Percentiles rank a stretch among this genome's conserved stretches.
Evolutionary conservation across 2,888 invertebrate species (phyloP).

Genomic region (Arctia plantaginis): DNA sequence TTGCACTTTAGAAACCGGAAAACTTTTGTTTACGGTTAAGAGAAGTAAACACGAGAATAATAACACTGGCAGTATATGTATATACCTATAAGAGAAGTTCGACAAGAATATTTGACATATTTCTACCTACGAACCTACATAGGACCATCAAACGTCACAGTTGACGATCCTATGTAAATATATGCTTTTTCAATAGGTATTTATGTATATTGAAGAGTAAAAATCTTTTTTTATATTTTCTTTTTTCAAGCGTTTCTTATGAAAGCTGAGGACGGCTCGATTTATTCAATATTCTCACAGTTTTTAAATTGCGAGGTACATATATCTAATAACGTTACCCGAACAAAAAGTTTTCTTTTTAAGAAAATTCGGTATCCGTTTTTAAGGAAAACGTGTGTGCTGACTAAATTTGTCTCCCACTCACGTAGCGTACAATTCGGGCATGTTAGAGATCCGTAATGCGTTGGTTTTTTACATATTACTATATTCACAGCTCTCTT

Average conservation of each 20-base stretch:
- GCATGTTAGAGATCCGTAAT: slow-evolving; percentile 70
- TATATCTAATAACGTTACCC: slow-evolving; percentile 30
- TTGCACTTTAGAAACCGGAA: slow-evolving; percentile 20
- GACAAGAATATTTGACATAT: slow-evolving; percentile 47
- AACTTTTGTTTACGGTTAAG: slow-evolving; percentile 15
- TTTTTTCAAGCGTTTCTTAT: slow-evolving; percentile 39
- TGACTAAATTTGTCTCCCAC: slow-evolving; percentile 68
- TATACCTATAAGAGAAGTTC: slow-evolving; percentile 41
- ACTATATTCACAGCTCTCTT: slow-evolving; percentile 58
- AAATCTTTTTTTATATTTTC: slow-evolving; percentile 40
- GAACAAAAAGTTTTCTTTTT: slow-evolving; percentile 58
- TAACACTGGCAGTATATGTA: slow-evolving; percentile 42
- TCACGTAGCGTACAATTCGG: slow-evolving; percentile 70
- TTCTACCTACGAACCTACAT: slow-evolving; percentile 38
- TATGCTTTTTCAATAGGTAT: slow-evolving; percentile 28
- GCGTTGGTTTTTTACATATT: slow-evolving; percentile 67
- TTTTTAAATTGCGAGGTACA: slow-evolving; percentile 28
- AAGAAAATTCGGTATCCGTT: slow-evolving; percentile 65
- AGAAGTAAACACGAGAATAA: slow-evolving; percentile 11
- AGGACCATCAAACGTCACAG: slow-evolving; percentile 16
- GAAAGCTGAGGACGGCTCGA: slow-evolving; percentile 9
- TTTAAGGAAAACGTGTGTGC: slow-evolving; percentile 61
- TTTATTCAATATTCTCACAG: slow-evolving; percentile 24
- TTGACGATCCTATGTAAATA: slow-evolving; percentile 50
- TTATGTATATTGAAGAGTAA: slow-evolving; percentile 29